Evolutionary conservation across 2,113 vertebrate genomes (phyloP).

Genomic region (Cromileptes altivelis): DNA sequence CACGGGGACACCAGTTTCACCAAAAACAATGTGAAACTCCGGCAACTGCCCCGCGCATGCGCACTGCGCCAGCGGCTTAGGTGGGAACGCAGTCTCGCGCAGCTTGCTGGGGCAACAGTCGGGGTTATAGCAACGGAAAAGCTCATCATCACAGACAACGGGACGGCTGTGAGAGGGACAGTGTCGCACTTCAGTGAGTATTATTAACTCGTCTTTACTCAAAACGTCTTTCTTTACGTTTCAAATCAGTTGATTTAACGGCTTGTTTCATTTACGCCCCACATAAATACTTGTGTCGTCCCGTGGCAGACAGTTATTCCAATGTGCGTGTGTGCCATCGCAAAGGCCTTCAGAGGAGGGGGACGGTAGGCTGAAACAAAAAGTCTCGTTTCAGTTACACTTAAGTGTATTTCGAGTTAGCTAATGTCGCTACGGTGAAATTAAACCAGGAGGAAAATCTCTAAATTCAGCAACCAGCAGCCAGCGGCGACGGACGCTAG

Average conservation of each 20-base stretch:
- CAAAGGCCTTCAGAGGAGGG: conserved; percentile 76
- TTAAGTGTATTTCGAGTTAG: background rate
- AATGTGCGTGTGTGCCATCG: conserved; percentile 59
- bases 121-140: conserved; percentile 65
- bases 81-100: conserved; percentile 42
- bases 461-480: background rate
- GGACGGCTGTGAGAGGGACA: conserved; percentile 35
- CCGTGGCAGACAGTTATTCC: conserved; percentile 34
- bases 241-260: background rate
- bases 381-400: conserved; percentile 26
- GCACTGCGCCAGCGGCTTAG: conserved; percentile 40
- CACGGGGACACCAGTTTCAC: conserved; percentile 17
- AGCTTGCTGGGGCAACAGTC: conserved; percentile 43
- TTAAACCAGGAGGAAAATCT: background rate
- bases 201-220: conserved; percentile 18
- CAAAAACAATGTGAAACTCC: background rate
- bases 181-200: conserved; percentile 61
- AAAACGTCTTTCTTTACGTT: background rate
- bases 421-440: background rate
- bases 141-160: conserved; percentile 57
- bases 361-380: conserved; percentile 32
- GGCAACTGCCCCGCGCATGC: conserved; percentile 43
- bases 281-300: conserved; percentile 18
- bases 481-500: background rate
- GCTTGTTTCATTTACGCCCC: background rate